Evolutionary conservation across 2,797 vertebrate genomes (phyloP).

Genomic region (Apogon talboti): DNA sequence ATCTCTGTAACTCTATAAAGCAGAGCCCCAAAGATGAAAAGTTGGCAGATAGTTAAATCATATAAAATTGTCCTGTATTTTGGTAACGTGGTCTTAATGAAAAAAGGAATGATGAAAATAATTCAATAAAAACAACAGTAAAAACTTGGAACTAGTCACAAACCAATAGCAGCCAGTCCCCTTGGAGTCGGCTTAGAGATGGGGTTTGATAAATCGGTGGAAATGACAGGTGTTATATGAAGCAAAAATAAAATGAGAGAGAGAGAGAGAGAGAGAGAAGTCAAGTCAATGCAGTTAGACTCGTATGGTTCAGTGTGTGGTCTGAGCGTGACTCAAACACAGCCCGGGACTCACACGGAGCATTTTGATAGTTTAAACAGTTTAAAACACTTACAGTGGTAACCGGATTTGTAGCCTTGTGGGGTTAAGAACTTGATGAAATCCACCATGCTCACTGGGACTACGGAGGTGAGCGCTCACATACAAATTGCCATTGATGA

Average conservation of each 20-base stretch:
- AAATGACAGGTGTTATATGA: slow-evolving; percentile 76
- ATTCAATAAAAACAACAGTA: slow-evolving; percentile 62
- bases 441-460: slow-evolving; percentile 75
- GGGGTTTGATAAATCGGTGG: slow-evolving; percentile 58
- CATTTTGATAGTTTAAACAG: slow-evolving; percentile 72
- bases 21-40: slow-evolving; percentile 21
- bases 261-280: slow-evolving; percentile 21
- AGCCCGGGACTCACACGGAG: slow-evolving; percentile 54
- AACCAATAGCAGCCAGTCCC: slow-evolving; percentile 60
- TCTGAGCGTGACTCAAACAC: slow-evolving; percentile 45
- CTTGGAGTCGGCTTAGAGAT: slow-evolving; percentile 39
- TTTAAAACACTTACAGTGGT: slow-evolving; percentile 82
- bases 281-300: slow-evolving; percentile 68
- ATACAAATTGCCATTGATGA: slow-evolving; percentile 83
- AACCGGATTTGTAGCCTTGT: slow-evolving; percentile 82
- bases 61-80: slow-evolving; percentile 38
- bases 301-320: slow-evolving; percentile 45
- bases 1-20: too few relatives aligned
- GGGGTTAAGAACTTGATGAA: slow-evolving; percentile 80
- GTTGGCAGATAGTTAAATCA: slow-evolving; percentile 30
- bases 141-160: slow-evolving; percentile 49
- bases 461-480: slow-evolving; percentile 71
- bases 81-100: slow-evolving; percentile 57
- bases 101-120: slow-evolving; percentile 63
- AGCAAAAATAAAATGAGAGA: slow-evolving; percentile 52